Conservation (phyloP, 92 coral and sea anemone genomes). For the Bergia sp. region DNA sequence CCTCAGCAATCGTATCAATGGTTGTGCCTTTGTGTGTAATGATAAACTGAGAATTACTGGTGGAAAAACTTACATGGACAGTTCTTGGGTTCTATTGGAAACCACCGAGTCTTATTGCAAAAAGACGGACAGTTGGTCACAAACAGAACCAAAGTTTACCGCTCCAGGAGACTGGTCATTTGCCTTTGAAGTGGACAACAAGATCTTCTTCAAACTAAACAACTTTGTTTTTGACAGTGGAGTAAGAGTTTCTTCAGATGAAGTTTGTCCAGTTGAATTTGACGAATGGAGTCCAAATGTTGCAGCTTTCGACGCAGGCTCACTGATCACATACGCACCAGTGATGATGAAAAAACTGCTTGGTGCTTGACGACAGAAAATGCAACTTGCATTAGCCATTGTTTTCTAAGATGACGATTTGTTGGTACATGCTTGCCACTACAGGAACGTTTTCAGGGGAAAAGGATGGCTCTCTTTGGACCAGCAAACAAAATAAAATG, state of each 20-base stretch:
- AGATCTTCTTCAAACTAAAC: background rate
- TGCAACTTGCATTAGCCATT: background rate
- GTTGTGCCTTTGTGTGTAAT: background rate
- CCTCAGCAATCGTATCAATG: background rate
- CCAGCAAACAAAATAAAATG: background rate
- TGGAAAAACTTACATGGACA: background rate
- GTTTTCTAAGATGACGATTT: background rate
- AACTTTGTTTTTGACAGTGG: background rate
- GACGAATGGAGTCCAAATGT: background rate
- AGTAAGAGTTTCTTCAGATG: background rate
- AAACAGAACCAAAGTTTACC: background rate
- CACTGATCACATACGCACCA: conserved; percentile 3
- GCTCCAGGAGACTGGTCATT: background rate
- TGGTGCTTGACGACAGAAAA: background rate
- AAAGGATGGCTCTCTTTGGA: too few species aligned
- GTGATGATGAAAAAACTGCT: background rate
- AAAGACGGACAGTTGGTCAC: background rate
- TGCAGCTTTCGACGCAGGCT: background rate
- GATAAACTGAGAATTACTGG: background rate
- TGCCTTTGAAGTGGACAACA: background rate
- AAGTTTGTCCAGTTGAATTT: background rate
- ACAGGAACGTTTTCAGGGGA: background rate
- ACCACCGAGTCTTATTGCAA: background rate
- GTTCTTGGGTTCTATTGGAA: background rate
- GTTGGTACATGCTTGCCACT: background rate